Conservation (phyloP, 2,113 vertebrate genomes). For the Turnix velox region DNA sequence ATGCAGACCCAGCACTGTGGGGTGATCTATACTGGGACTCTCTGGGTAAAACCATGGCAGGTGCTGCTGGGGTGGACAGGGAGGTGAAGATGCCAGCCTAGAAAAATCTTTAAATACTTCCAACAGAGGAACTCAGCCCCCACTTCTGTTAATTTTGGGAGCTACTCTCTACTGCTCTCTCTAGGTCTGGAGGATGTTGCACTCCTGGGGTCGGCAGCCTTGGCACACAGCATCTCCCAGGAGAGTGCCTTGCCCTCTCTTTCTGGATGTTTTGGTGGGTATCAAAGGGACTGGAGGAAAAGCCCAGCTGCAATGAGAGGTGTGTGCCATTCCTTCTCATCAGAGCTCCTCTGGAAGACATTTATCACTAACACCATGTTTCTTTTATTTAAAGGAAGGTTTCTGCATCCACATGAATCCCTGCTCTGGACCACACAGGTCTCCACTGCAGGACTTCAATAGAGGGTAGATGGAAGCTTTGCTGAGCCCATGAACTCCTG, state of each 20-base stretch:
- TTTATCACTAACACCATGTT: background rate
- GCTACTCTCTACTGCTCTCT: background rate
- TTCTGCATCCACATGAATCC: background rate
- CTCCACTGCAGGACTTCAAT: background rate
- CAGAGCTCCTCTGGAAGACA: background rate
- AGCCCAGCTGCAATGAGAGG: background rate
- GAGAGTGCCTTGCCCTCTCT: background rate
- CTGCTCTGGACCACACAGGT: background rate
- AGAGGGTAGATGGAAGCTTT: background rate
- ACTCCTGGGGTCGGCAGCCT: background rate
- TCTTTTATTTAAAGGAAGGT: background rate
- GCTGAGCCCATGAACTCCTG: background rate
- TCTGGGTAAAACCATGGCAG: background rate
- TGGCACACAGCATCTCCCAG: background rate
- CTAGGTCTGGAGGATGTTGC: background rate
- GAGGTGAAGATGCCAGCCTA: constrained; percentile 12
- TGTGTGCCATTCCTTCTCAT: background rate
- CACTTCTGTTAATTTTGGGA: constrained; percentile 16
- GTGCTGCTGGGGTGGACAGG: constrained; percentile 39
- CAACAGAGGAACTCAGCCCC: constrained; percentile 3
- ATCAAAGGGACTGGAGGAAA: background rate
- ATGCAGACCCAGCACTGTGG: background rate
- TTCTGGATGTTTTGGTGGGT: background rate
- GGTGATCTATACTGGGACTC: background rate
- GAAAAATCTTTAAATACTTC: constrained; percentile 20